Conservation (phyloP, 2,888 invertebrate genomes). For the Cheilosia grossa region DNA sequence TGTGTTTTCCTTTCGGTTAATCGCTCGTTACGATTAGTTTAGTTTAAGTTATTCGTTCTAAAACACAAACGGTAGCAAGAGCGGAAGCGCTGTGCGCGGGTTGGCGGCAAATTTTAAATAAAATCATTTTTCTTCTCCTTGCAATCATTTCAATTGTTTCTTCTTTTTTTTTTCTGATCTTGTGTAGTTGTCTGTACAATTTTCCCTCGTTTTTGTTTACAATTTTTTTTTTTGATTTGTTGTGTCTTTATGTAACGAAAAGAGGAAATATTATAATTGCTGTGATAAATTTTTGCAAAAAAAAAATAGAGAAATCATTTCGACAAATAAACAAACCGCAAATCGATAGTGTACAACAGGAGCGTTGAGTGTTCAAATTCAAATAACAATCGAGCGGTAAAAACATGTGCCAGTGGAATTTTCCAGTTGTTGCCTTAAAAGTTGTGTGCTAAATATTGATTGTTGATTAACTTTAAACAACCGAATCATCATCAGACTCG, state of each 20-base stretch:
- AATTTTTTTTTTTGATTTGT: slow-evolving; percentile 13
- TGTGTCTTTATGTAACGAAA: slow-evolving; percentile 58
- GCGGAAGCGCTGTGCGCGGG: slow-evolving; percentile 57
- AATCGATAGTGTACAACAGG: slow-evolving; percentile 32
- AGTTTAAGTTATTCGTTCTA: slow-evolving; percentile 74
- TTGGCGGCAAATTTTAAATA: slow-evolving; percentile 70
- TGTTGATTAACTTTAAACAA: slow-evolving; percentile 21
- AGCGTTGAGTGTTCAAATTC: not conserved
- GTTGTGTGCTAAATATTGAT: slow-evolving; percentile 18
- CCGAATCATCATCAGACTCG: slow-evolving; percentile 8
- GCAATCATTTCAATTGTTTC: slow-evolving; percentile 9
- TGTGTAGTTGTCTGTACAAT: slow-evolving; percentile 20
- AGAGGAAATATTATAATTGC: slow-evolving; percentile 16
- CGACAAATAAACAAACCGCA: slow-evolving; percentile 50
- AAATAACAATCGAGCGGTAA: slow-evolving; percentile 28
- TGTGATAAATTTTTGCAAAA: slow-evolving; percentile 58
- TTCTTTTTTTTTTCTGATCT: not conserved
- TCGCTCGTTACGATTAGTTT: slow-evolving; percentile 74
- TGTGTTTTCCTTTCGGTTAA: slow-evolving; percentile 73
- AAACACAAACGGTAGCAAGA: slow-evolving; percentile 64
- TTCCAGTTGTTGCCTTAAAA: slow-evolving; percentile 15
- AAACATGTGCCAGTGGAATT: slow-evolving; percentile 51
- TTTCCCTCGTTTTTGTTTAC: slow-evolving; percentile 45
- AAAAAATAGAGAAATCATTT: slow-evolving; percentile 9
- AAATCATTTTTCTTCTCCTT: slow-evolving; percentile 36